These are phyloP conservation scores for Drosophila persimilis DNA, from an alignment of 1,140 invertebrate genomes.

Conservation along the genomic window DNA sequence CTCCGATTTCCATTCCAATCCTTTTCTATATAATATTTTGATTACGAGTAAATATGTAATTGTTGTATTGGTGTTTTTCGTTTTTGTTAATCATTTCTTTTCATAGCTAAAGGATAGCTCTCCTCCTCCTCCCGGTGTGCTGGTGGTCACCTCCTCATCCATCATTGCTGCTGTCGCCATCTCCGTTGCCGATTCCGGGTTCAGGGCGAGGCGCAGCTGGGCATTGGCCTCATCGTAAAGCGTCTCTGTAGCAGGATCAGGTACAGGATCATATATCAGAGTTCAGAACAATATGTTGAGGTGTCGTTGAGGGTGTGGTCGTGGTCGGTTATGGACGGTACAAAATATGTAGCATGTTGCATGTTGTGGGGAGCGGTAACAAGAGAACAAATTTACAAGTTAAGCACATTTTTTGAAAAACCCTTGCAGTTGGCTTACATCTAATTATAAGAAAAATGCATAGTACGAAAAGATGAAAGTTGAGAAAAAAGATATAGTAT, in stretches of 20 bases:
- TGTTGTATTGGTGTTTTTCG: conserved; percentile 33
- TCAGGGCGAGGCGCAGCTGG: conserved; percentile 51
- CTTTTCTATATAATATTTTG: conserved; percentile 44
- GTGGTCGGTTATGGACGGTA: conserved; percentile 49
- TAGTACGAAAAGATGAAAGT: conserved; percentile 49
- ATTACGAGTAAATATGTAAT: conserved; percentile 70
- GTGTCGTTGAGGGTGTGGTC: not conserved
- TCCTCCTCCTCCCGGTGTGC: conserved; percentile 8
- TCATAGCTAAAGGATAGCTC: conserved; percentile 27
- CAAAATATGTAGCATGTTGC: conserved; percentile 50
- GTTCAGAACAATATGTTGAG: not conserved
- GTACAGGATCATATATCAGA: conserved; percentile 8
- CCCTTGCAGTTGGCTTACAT: conserved; percentile 36
- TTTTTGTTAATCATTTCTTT: conserved; percentile 57
- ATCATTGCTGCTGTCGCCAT: conserved; percentile 27
- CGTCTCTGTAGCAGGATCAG: conserved; percentile 49
- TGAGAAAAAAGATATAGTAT: conserved; percentile 21
- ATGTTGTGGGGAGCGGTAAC: conserved; percentile 62
- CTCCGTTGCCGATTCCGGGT: conserved; percentile 44
- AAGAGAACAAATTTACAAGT: conserved; percentile 74
- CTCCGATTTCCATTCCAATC: conserved; percentile 15
- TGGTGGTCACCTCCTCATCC: conserved; percentile 39
- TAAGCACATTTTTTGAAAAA: conserved; percentile 64
- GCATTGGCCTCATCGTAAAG: conserved; percentile 71
- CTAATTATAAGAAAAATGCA: conserved; percentile 54